phyloP scores from a whole-genome alignment of 2,113 vertebrate genomes.

The Indicator maculatus region DNA sequence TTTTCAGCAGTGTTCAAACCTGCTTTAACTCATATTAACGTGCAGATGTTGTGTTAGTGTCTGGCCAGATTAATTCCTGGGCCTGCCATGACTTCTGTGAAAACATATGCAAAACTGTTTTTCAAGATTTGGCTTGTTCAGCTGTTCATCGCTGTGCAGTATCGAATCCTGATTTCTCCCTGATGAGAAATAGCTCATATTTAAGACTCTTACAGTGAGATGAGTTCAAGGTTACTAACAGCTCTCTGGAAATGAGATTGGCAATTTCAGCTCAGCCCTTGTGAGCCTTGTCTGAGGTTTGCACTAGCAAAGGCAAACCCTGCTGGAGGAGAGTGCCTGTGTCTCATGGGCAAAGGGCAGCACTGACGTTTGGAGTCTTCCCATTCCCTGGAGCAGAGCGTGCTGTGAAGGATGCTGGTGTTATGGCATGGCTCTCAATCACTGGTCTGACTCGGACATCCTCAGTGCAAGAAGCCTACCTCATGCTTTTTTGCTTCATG shows the following conservation, averaged over 20 bases:
- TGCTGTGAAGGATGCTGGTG: background rate
- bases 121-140: background rate
- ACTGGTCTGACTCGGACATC: background rate
- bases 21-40: background rate
- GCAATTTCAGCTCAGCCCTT: background rate
- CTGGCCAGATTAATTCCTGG: constrained; percentile 6
- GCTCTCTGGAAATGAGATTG: background rate
- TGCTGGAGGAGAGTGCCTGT: background rate
- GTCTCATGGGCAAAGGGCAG: background rate
- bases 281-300: background rate
- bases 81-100: background rate
- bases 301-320: background rate
- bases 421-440: background rate
- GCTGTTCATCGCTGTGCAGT: background rate
- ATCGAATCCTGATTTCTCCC: background rate
- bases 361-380: background rate
- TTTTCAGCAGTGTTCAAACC: background rate
- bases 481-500: background rate
- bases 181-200: background rate
- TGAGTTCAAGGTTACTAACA: background rate
- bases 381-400: background rate
- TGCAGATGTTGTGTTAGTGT: background rate
- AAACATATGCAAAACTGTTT: background rate
- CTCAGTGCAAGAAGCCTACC: background rate
- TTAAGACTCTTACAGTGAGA: background rate